These are phyloP conservation scores for Colaptes auratus DNA, from an alignment of 2,113 vertebrate genomes.

Conservation along the genomic window DNA sequence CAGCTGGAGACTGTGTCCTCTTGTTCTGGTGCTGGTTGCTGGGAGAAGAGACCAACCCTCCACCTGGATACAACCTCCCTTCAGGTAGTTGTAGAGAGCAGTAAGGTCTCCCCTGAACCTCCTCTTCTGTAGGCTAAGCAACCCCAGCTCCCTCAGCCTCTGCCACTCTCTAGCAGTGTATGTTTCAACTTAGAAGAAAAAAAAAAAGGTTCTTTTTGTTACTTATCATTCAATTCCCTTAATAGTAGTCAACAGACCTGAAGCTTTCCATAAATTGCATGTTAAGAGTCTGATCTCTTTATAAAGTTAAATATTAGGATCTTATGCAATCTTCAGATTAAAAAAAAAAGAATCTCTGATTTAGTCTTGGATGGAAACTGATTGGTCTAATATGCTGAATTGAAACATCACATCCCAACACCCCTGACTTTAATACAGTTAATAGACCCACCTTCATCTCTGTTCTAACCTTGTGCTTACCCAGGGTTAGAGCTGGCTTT, in stretches of 20 bases:
- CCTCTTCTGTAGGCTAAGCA: too few species aligned
- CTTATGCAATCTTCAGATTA: not conserved
- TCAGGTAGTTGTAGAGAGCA: too few species aligned
- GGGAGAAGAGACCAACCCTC: too few species aligned
- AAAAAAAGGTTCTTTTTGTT: not conserved
- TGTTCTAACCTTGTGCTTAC: not conserved
- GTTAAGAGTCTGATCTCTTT: not conserved
- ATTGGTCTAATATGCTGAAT: not conserved
- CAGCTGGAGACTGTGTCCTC: too few species aligned
- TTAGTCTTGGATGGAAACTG: not conserved
- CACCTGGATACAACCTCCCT: too few species aligned
- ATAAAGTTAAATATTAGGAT: not conserved
- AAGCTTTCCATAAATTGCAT: accelerated
- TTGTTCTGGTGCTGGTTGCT: too few species aligned
- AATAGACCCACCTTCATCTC: not conserved
- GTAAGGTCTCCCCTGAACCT: too few species aligned
- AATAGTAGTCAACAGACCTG: not conserved
- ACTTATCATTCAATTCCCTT: not conserved
- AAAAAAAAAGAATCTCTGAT: accelerated
- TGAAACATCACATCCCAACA: not conserved
- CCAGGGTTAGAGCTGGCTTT: not conserved
- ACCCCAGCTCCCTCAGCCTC: not conserved
- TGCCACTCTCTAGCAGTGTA: not conserved
- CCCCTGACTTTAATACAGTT: not conserved
- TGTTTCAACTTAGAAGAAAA: not conserved